phyloP scores from a whole-genome alignment of 2,797 vertebrate genomes.

The Tapera naevia region DNA sequence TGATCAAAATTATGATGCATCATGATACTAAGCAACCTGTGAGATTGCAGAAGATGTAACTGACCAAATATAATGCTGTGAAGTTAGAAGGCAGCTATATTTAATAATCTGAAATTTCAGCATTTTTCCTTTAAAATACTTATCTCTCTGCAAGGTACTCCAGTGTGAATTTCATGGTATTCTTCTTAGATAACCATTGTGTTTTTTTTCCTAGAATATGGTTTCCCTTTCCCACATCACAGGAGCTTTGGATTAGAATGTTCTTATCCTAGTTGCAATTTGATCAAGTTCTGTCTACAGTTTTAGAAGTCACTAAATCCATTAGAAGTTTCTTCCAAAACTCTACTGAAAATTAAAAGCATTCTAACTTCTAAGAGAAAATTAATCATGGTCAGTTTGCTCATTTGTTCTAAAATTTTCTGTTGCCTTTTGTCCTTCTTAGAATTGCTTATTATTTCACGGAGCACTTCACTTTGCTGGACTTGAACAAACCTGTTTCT shows the following conservation, averaged over 20 bases:
- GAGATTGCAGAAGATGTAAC: not conserved
- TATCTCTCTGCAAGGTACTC: not conserved
- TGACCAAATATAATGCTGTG: not conserved
- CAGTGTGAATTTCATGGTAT: not conserved
- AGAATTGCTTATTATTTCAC: not conserved
- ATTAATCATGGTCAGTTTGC: not conserved
- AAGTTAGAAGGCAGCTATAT: not conserved
- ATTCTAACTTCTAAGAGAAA: not conserved
- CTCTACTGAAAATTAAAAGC: not conserved
- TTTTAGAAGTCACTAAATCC: not conserved
- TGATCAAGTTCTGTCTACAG: not conserved
- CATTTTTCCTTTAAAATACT: not conserved
- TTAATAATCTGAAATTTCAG: not conserved
- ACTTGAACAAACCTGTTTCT: not conserved
- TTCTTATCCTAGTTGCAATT: not conserved
- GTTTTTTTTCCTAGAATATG: not conserved
- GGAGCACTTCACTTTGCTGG: not conserved
- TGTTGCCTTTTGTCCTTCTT: not conserved
- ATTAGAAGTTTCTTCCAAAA: not conserved
- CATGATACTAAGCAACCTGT: not conserved
- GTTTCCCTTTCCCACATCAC: not conserved
- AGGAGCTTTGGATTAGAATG: not conserved
- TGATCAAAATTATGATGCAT: not conserved
- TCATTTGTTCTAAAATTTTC: not conserved
- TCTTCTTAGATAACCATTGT: not conserved